Evolutionary conservation across 2,113 vertebrate genomes (phyloP), one percentile per base, ranked within the genome.

Genomic region (Haplochromis burtoni): DNA sequence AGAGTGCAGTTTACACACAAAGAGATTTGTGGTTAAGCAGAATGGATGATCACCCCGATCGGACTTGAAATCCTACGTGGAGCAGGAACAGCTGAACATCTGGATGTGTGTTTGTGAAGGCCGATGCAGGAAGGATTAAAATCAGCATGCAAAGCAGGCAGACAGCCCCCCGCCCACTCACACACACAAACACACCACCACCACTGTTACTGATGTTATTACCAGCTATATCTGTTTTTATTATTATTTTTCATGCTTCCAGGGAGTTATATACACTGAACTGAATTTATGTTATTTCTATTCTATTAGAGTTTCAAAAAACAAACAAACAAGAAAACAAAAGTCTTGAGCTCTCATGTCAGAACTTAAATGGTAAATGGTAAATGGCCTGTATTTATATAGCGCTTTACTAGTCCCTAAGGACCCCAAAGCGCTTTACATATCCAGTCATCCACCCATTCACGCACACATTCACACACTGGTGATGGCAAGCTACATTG

Each of bases 21-120:
- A 66, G 63, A 89, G 90, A 94, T 93, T 87, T 91, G 85, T 35
- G 45, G 83, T 86, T 89, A 33, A 92, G 86, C 57, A 83, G 83
- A 88, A 86, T 35, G 55, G 86, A 94, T 90, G 88, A 93, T 92
- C 80, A 82, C 31, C 54, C 73, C 1, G 33, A 85, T 86, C 68
- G 24, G 51, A 89, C 54, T 40, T 19, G 84, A 88, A 87, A 90
- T 88, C 88, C 85, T 42, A 83, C 53, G 3, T 88, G 82, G 80
- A 66, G 76, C 71, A 78, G 17, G 9, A 78, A 66, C 45, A 61
- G 82, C 57, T 84, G 86, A 93, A 92, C 91, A 94, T 92, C 89
- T 95, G 92, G 91, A 85, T 54, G 80, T 91, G 78, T n/a, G 82
- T 81, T 85, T 71, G 80, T 86, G 83, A 87, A 38, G 49, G 71